These are phyloP conservation scores for Drosophila dives DNA, from an alignment of 2,888 invertebrate species.

Conservation along the genomic window DNA sequence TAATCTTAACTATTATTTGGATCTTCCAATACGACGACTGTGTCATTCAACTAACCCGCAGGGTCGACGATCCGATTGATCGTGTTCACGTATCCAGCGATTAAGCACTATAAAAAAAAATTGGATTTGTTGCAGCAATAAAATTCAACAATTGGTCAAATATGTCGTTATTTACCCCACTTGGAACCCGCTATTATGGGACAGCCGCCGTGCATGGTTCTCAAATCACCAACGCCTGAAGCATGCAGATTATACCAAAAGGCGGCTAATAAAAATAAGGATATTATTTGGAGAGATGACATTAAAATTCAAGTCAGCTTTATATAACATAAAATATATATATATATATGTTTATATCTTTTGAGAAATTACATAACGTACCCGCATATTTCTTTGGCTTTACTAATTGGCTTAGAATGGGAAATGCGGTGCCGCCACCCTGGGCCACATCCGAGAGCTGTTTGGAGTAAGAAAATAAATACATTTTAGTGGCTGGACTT, in stretches of 20 bases:
- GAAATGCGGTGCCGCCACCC: conserved; percentile 99
- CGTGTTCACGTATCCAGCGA: conserved; percentile 95
- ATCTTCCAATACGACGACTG: conserved; percentile 15
- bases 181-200: conserved; percentile 97
- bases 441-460: conserved; percentile 98
- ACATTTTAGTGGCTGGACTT: conserved; percentile 3
- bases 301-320: neutral
- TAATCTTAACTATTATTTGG: neutral
- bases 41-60: conserved; percentile 83
- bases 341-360: neutral
- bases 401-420: conserved; percentile 91
- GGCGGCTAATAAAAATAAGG: conserved; percentile 85
- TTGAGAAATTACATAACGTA: conserved; percentile 10
- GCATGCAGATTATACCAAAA: conserved; percentile 97
- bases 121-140: neutral
- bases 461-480: conserved; percentile 4
- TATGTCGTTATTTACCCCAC: conserved; percentile 90
- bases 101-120: conserved; percentile 88
- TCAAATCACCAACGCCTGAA: conserved; percentile 94
- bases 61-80: conserved; percentile 90
- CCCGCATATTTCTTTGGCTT: conserved; percentile 83
- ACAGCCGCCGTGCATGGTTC: conserved; percentile 97
- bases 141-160: neutral
- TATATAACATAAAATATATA: neutral
- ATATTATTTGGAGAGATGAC: neutral